Base-by-base conservation (phyloP, 2,113 vertebrate species). In the Origma solitaria region DNA sequence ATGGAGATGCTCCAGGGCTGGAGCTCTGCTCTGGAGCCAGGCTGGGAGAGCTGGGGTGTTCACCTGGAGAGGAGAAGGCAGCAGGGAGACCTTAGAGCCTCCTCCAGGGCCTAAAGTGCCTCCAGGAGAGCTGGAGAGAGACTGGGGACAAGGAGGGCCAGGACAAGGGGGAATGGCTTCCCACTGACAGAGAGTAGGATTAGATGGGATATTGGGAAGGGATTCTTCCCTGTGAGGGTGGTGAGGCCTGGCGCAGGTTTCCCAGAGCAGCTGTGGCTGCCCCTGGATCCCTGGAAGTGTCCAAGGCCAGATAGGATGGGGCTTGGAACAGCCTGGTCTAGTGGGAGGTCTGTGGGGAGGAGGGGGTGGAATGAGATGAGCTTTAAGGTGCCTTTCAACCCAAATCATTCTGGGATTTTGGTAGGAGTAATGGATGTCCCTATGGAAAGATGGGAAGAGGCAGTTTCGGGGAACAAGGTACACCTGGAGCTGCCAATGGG, bases 241-340 rank as follows among this genome's bases (percentile, higher is more conserved):
- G 3, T 0, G 7, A 31, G 24, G 2, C 40, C 35, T 62, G 56
- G 40, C n/a, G 11, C 56, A 40, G 22, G 1, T 1, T 77, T 17
- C 3, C 1, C 42, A 65, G 53, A 60, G 27, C 2, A 51, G 37
- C 54, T 51, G 37, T 60, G 62, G 7, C 45, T 69, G 57, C 9
- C 13, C 31, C 42, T 23, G 47, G 22, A 71, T 47, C 40, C 57
- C 49, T 71, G 57, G 7, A 2, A 57, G 31, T 37, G 21, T 35
- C 0, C 11, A 12, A 72, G 25, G 30, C 49, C 21, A 31, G 30
- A 11, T 1, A 71, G 75, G n/a, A 40, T 0, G 0, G 42, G n/a
- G 22, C 42, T 56, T n/a, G 42, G 35, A 75, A 35, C 50, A 31
- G 0, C 17, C 65, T 80, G 35, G 20, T 0, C 0, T 1, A 18